These are phyloP conservation scores for Oligia fasciuncula DNA, from an alignment of 2,888 invertebrate genomes.

Conservation along the genomic window DNA sequence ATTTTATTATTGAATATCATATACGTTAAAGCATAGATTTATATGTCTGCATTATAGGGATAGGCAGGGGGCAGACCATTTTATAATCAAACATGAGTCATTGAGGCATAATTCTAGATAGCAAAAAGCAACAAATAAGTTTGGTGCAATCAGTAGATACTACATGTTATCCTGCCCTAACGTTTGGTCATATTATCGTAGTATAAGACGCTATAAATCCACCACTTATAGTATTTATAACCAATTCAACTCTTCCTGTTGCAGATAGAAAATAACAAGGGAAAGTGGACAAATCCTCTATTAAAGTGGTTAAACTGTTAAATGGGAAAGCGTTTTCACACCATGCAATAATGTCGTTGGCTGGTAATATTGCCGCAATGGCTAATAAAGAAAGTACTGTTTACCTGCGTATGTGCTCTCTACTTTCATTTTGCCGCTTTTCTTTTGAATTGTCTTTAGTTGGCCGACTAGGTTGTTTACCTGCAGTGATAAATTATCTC, in stretches of 20 bases:
- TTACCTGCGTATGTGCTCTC: constrained; percentile 75
- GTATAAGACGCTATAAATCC: not conserved
- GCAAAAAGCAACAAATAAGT: not conserved
- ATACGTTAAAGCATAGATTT: too few relatives aligned
- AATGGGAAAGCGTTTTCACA: constrained; percentile 37
- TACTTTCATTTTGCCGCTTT: constrained; percentile 76
- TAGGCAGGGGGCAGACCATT: not conserved
- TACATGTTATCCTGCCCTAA: not conserved
- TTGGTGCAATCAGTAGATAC: not conserved
- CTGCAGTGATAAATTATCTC: constrained; percentile 64
- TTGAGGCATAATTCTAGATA: not conserved
- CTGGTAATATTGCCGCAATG: constrained; percentile 26
- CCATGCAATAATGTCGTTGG: not conserved
- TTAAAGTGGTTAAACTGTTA: constrained; percentile 6
- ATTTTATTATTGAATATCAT: not conserved
- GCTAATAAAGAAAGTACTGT: constrained; percentile 47
- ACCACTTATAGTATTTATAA: not conserved
- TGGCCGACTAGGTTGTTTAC: constrained; percentile 82
- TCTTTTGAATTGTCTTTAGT: constrained; percentile 76
- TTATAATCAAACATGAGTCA: not conserved
- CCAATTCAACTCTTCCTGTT: not conserved
- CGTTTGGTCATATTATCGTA: not conserved
- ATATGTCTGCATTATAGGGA: too few relatives aligned
- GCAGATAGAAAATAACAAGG: constrained; percentile 11
- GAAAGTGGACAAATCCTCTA: constrained; percentile 10